Evolutionary conservation across 1,140 invertebrate species (phyloP), one percentile per base, ranked within the genome.

Genomic region (Drosophila willistoni): DNA sequence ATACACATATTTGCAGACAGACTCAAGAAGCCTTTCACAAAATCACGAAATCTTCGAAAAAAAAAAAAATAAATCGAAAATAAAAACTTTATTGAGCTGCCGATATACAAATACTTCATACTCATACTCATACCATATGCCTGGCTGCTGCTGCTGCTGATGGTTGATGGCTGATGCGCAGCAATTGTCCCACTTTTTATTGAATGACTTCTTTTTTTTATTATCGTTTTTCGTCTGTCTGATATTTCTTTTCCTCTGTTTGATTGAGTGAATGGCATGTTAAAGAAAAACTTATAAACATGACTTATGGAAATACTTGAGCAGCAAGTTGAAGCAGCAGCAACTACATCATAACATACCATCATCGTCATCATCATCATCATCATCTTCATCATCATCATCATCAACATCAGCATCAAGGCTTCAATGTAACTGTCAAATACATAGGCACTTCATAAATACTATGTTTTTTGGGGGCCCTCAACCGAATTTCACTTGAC

Each of bases 181-280:
- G 75, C 83, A 87, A 83, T 86, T 89, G 83, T 89, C 84, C 83
- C 83, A 86, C 83, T 89, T 86, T 86, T 86, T 86, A 86, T 86
- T 86, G 83, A 84, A 80, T 89, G 89, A 89, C 84, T 84, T 84
- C 73, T 84, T 84, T 72, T 77, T 69, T 84, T 84, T 69, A 83
- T 84, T 69, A 73, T 64, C 63, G 22, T 66, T 60, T 57, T 7
- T 42, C 22, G 29, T 66, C 34, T 17, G 56, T 51, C 7, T 51
- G 44, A 51, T 51, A 51, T 69, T 59, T 55, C 36, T 39, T 39
- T 39, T 39, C 36, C 36, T 39, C 64, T 72, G 77, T 73, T 73
- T 86, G 83, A 86, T 86, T 87, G 83, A 87, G 84, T 87, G 84
- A 87, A 87, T 89, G 84, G 83, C 83, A 77, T 86, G 80, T 83